These are phyloP conservation scores for Drosophila phalerata DNA, from an alignment of 2,888 invertebrate genomes.

Conservation along the genomic window DNA sequence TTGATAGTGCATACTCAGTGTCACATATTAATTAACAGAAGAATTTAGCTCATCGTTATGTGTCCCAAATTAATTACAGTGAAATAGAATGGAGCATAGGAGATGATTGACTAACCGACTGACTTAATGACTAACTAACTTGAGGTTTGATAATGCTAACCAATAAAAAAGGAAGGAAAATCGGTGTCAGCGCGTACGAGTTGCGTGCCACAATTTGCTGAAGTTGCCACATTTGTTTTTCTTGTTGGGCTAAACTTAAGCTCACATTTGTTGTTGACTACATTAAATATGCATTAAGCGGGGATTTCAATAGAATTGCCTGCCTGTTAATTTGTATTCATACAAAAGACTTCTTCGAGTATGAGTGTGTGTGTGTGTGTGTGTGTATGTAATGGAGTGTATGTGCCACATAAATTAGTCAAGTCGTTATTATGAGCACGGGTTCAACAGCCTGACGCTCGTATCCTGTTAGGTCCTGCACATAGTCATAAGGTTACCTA, in stretches of 20 bases:
- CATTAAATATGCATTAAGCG: slow-evolving; percentile 77
- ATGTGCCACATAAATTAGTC: slow-evolving; percentile 46
- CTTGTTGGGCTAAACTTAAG: slow-evolving; percentile 17
- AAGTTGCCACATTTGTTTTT: slow-evolving; percentile 40
- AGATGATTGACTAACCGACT: slow-evolving; percentile 56
- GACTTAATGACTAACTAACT: slow-evolving; percentile 39
- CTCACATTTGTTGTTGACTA: slow-evolving; percentile 38
- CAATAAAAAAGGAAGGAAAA: slow-evolving; percentile 33
- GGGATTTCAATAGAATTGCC: slow-evolving; percentile 47
- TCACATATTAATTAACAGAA: neutral
- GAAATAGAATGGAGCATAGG: slow-evolving; percentile 20
- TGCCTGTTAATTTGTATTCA: slow-evolving; percentile 50
- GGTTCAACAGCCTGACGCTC: slow-evolving; percentile 34
- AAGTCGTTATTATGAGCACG: slow-evolving; percentile 27
- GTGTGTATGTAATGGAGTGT: slow-evolving; percentile 9
- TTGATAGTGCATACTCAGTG: neutral
- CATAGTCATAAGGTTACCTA: slow-evolving; percentile 11
- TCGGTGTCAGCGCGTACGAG: slow-evolving; percentile 69
- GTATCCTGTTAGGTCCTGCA: slow-evolving; percentile 8
- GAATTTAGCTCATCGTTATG: slow-evolving; percentile 12
- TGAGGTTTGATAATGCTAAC: slow-evolving; percentile 35
- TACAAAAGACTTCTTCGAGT: slow-evolving; percentile 19
- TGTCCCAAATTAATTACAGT: slow-evolving; percentile 60
- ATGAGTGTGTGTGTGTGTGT: slow-evolving; percentile 13
- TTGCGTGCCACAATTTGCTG: slow-evolving; percentile 47